A percentile compares a stretch with the other conserved stretches of the same genome.
phyloP scores from a whole-genome alignment of 2,888 invertebrate genomes.

The Nomada lathburiana region DNA sequence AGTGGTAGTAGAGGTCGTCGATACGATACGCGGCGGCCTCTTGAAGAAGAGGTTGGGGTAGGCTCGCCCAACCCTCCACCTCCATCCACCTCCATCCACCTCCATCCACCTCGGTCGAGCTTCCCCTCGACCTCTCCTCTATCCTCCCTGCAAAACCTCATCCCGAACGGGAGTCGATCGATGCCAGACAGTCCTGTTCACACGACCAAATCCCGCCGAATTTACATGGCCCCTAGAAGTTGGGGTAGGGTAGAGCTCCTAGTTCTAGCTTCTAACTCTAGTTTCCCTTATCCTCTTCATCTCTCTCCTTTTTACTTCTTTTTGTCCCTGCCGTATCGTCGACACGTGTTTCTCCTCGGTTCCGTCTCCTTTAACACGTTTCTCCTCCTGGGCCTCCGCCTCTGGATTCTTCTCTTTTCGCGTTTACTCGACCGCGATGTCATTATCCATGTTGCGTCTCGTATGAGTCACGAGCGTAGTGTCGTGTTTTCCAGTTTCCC shows the following conservation, averaged over 20 bases:
- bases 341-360: slow-evolving; percentile 16
- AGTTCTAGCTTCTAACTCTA: slow-evolving; percentile 24
- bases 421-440: slow-evolving; percentile 42
- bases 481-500: slow-evolving; percentile 47
- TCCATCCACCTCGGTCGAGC: slow-evolving; percentile 45
- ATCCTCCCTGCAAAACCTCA: slow-evolving; percentile 62
- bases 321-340: slow-evolving; percentile 9
- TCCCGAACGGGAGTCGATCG: slow-evolving; percentile 79
- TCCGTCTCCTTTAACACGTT: background rate
- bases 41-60: slow-evolving; percentile 83
- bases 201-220: slow-evolving; percentile 82
- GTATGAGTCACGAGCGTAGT: slow-evolving; percentile 46
- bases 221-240: slow-evolving; percentile 68
- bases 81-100: slow-evolving; percentile 28
- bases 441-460: slow-evolving; percentile 40
- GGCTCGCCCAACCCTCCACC: slow-evolving; percentile 77
- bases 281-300: background rate
- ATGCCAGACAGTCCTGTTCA: slow-evolving; percentile 84
- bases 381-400: background rate
- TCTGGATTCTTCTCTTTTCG: slow-evolving; percentile 15
- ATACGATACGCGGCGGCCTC: slow-evolving; percentile 79
- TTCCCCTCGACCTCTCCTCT: slow-evolving; percentile 60
- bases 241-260: slow-evolving; percentile 50
- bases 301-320: background rate
- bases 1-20: slow-evolving; percentile 80